phyloP scores from a whole-genome alignment of 1,140 invertebrate genomes.

The Drosophila pachea region DNA sequence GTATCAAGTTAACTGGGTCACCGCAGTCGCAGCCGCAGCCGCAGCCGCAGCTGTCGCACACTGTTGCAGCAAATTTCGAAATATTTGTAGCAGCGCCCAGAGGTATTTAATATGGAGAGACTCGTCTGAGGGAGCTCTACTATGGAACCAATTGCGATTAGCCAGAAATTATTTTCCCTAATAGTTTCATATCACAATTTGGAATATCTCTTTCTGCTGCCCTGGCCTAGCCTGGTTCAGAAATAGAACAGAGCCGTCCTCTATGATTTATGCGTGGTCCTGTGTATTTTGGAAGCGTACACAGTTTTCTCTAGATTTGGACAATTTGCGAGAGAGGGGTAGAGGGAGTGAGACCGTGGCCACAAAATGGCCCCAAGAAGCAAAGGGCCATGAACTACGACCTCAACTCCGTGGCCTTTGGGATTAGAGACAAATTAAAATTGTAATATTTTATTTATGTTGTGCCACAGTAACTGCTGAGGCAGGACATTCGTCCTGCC shows the following conservation, averaged over 20 bases:
- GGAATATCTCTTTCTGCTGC: no score
- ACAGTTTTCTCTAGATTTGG: conserved; percentile 27
- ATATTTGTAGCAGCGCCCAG: no score
- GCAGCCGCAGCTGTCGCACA: no score
- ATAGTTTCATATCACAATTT: no score
- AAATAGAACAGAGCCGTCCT: neutral
- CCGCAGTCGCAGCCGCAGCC: neutral
- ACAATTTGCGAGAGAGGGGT: conserved; percentile 35
- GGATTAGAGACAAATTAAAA: conserved; percentile 77
- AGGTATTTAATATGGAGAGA: no score
- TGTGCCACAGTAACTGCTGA: conserved; percentile 38
- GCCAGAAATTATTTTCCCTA: no score
- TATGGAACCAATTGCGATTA: no score
- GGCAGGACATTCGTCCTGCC: conserved; percentile 49
- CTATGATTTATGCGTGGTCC: conserved; percentile 61
- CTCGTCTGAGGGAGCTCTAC: no score
- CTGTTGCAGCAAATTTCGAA: neutral
- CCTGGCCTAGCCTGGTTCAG: no score
- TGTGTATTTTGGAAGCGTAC: conserved; percentile 37
- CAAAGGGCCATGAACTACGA: conserved; percentile 39
- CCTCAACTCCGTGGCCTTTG: conserved; percentile 53
- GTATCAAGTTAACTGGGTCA: neutral
- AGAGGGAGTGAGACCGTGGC: conserved; percentile 18
- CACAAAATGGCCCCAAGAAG: conserved; percentile 24
- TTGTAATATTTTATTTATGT: conserved; percentile 78